phyloP scores from a whole-genome alignment of 2,113 vertebrate species.

The Eurystomus gularis region DNA sequence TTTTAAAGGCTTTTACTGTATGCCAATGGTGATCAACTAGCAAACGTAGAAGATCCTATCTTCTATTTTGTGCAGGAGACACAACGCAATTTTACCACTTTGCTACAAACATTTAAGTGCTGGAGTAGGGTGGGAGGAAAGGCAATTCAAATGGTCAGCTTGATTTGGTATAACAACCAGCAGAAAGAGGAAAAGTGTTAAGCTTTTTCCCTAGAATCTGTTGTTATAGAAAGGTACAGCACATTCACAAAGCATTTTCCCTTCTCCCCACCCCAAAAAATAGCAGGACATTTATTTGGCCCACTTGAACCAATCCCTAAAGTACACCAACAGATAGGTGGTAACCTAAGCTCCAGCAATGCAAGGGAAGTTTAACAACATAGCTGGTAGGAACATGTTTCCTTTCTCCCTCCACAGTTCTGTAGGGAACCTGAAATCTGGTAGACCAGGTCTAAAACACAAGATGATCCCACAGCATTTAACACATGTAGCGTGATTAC shows the following conservation, averaged over 20 bases:
- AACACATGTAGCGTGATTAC: background rate
- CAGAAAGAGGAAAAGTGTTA: background rate
- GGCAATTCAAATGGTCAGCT: background rate
- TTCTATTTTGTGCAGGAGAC: background rate
- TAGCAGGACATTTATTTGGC: background rate
- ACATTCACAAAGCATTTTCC: background rate
- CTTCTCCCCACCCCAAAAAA: background rate
- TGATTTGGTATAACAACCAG: background rate
- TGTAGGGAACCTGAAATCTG: background rate
- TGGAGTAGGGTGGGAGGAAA: background rate
- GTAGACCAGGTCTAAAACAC: background rate
- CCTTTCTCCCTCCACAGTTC: rapidly evolving
- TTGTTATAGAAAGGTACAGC: background rate
- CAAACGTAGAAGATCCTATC: background rate
- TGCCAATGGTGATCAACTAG: background rate
- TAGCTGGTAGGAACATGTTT: rapidly evolving
- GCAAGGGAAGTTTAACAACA: background rate
- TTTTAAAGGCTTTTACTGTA: background rate
- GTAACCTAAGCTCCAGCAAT: background rate
- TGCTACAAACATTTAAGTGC: background rate
- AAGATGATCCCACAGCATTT: background rate
- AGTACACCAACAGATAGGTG: background rate
- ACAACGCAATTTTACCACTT: background rate
- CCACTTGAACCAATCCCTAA: background rate
- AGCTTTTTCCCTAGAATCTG: background rate